These are phyloP conservation scores for Antheraea mylitta DNA, from an alignment of 1,140 invertebrate genomes.

Conservation along the genomic window DNA sequence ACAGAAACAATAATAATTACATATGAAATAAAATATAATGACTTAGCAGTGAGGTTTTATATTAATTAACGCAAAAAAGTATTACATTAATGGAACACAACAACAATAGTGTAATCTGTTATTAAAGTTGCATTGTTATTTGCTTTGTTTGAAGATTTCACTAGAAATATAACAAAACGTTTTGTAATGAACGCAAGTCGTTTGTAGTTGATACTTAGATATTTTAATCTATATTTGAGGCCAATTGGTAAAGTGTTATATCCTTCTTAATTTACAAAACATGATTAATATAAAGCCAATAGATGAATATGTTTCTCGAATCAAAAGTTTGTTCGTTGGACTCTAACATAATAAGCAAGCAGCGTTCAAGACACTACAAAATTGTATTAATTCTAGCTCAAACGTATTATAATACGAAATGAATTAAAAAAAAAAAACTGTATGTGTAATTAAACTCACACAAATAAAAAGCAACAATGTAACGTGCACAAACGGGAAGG, in stretches of 20 bases:
- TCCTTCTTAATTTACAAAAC: too few relatives aligned
- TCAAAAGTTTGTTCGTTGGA: neutral
- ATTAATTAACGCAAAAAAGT: neutral
- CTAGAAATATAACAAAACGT: conserved; percentile 1
- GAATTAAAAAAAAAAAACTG: neutral
- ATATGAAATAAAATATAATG: conserved; percentile 5
- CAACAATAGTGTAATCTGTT: conserved; percentile 1
- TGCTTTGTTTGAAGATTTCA: conserved; percentile 4
- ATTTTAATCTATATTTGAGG: neutral
- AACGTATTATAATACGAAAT: neutral
- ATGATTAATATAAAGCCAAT: neutral
- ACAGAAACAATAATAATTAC: neutral
- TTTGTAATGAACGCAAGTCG: neutral
- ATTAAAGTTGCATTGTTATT: neutral
- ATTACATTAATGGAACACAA: conserved; percentile 1
- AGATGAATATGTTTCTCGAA: neutral
- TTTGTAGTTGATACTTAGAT: neutral
- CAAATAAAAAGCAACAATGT: conserved; percentile 33
- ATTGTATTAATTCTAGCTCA: too few relatives aligned
- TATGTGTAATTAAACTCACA: neutral
- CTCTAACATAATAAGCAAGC: neutral
- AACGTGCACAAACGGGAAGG: conserved; percentile 35
- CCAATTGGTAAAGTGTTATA: neutral
- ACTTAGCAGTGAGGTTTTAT: neutral
- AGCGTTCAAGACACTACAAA: neutral